Conservation (phyloP, 2,113 vertebrate species). For the Sula dactylatra region DNA sequence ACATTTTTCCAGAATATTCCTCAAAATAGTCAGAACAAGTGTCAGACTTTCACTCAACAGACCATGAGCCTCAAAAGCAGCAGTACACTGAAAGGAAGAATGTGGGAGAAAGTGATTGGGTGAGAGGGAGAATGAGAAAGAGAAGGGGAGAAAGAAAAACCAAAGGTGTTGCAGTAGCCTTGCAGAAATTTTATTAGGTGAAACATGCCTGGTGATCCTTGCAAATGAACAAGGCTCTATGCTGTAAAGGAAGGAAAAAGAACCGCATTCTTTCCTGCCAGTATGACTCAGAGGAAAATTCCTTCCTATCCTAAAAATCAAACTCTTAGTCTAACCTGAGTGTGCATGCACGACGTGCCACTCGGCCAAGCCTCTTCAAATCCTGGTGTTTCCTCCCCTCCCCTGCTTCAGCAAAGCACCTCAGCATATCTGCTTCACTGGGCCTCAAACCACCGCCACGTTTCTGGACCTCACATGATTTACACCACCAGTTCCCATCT, state of each 20-base stretch:
- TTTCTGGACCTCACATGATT: background rate
- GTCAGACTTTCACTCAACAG: background rate
- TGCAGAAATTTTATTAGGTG: background rate
- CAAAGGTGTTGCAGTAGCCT: background rate
- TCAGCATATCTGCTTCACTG: background rate
- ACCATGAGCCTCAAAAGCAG: background rate
- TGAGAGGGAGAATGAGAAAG: background rate
- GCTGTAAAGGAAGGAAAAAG: background rate
- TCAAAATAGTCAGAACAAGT: background rate
- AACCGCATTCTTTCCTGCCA: background rate
- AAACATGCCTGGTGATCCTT: background rate
- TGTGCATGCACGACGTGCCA: background rate
- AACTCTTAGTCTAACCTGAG: background rate
- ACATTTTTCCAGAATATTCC: background rate
- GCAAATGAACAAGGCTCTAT: background rate
- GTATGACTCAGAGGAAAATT: constrained; percentile 39
- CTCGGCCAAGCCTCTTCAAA: background rate
- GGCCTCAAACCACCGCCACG: rapidly evolving
- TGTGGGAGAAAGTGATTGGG: background rate
- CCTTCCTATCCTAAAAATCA: constrained; percentile 12
- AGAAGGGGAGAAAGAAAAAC: background rate
- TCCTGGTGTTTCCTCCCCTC: background rate
- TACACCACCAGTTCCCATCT: background rate
- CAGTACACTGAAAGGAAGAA: background rate
- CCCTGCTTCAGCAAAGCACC: background rate